Base-by-base conservation (phyloP, 64 coral and sea anemone genomes). In the Montipora foliosa region DNA sequence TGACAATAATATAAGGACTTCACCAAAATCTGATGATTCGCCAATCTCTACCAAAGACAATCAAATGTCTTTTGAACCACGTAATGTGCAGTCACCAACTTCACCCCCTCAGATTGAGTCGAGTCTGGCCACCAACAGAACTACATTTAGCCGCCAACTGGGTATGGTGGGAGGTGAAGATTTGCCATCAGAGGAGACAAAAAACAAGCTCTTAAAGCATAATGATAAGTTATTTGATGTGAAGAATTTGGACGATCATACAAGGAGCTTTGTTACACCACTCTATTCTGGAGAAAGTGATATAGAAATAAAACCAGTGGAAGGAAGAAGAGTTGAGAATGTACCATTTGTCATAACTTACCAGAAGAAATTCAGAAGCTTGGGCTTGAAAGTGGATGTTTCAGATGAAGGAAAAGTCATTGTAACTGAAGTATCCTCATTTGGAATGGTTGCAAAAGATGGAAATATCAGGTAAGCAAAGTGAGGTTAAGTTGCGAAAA, bases 391-490 rank as follows among this genome's bases (percentile, higher is more conserved):
- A 45, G 93, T 92, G 22, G 84, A 74, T 44, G 11, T 58, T 15
- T 80, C 94, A 69, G 22, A 50, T 10, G 49, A 87, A 9, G 84
- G 93, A 55, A 91, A 47, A 6, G 53, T 85, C 53, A 15, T 89
- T 10, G 93, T 98, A 29, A 61, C 84, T 72, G 89, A 95, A 67
- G 83, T 98, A n/a, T 79, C 84, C 5, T 75, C 84, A 25, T 89
- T 98, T 91, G 96, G 96, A 55, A 75, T 98, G 46, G 84, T 95
- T 62, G 96, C 93, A 69, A 98, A 95, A 83, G 93, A 98, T 81
- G 96, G 93, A n/a, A 98, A 98, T 47, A 89, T 98, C 48, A 97
- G 92, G 95, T 97, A 83, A 74, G n/a, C n/a, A 71, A 71, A 71
- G 68, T 5, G 4, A 22, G 20, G 37, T 37, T 37, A 37, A 37